Evolutionary conservation across 1,140 invertebrate genomes (phyloP).

Genomic region (Macrobrachium nipponense): DNA sequence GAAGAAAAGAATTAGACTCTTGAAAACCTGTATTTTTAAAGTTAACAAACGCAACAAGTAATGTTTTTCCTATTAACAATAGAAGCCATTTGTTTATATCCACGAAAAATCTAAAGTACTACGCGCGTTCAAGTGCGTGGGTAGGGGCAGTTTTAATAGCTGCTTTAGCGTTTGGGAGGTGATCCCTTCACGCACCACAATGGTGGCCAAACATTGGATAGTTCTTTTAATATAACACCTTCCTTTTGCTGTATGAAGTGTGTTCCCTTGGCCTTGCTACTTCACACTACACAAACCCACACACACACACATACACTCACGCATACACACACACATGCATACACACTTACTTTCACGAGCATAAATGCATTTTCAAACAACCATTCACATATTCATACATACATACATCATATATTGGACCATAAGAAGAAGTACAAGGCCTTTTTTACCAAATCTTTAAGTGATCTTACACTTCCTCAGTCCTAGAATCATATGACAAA

Average conservation of each 20-base stretch:
- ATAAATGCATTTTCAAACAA: conserved; percentile 43
- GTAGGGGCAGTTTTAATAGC: conserved; percentile 53
- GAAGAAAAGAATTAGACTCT: conserved; percentile 61
- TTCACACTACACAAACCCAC: conserved; percentile 21
- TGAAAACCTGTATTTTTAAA: conserved; percentile 65
- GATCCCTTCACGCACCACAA: conserved; percentile 40
- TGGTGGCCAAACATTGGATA: conserved; percentile 47
- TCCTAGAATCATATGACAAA: conserved; percentile 60
- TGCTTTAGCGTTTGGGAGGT: conserved; percentile 49
- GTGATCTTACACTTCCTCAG: conserved; percentile 61
- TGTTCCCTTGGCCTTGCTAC: conserved; percentile 47
- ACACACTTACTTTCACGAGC: conserved; percentile 26
- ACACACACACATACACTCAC: conserved; percentile 8
- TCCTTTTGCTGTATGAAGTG: conserved; percentile 23
- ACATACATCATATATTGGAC: conserved; percentile 63
- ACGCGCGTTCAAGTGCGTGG: conserved; percentile 62
- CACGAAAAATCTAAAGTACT: conserved; percentile 64
- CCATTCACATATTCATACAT: conserved; percentile 30
- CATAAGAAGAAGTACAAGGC: conserved; percentile 63
- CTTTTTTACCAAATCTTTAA: conserved; percentile 58
- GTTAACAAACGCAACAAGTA: conserved; percentile 65
- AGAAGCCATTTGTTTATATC: conserved; percentile 65
- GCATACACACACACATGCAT: background rate
- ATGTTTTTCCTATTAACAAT: conserved; percentile 65
- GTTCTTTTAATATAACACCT: conserved; percentile 41